These are phyloP conservation scores for Doryteuthis pealeii DNA, from an alignment of 1,140 invertebrate genomes.

Conservation along the genomic window DNA sequence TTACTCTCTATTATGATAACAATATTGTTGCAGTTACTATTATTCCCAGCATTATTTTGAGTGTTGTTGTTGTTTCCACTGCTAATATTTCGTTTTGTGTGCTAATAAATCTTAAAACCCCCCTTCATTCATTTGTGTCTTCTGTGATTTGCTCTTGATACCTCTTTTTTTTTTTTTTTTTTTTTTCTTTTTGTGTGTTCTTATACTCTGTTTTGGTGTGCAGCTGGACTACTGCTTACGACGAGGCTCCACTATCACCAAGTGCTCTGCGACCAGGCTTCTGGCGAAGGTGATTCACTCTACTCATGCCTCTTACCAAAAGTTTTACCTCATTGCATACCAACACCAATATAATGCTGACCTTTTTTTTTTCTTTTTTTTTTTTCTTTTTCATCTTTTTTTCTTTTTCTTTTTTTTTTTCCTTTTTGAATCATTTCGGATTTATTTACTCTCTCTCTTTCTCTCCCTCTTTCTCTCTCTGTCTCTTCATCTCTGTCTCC, in stretches of 20 bases:
- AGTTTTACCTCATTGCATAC: too few species aligned
- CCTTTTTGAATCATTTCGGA: too few species aligned
- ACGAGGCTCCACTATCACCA: constrained; percentile 33
- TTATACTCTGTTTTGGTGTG: constrained; percentile 17
- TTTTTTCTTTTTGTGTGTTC: not conserved
- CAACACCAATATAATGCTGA: not conserved
- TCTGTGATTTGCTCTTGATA: too few species aligned
- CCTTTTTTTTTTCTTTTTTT: not conserved
- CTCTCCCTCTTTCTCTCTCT: not conserved
- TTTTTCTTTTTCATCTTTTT: not conserved
- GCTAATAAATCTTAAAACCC: too few species aligned
- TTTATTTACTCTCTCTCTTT: not conserved
- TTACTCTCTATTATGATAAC: too few species aligned
- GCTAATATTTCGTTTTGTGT: too few species aligned
- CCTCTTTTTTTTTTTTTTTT: not conserved
- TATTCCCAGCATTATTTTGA: too few species aligned
- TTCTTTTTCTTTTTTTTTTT: constrained; percentile 1
- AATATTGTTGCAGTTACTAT: too few species aligned
- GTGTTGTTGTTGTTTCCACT: too few species aligned
- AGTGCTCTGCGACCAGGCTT: constrained; percentile 27
- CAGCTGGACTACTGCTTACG: constrained; percentile 18
- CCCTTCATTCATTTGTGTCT: too few species aligned
- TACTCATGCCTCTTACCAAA: not conserved
- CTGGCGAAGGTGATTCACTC: constrained; percentile 22
- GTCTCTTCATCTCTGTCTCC: not conserved